These are phyloP conservation scores for Eretmochelys imbricata DNA, from an alignment of 2,113 vertebrate species.

Conservation along the genomic window DNA sequence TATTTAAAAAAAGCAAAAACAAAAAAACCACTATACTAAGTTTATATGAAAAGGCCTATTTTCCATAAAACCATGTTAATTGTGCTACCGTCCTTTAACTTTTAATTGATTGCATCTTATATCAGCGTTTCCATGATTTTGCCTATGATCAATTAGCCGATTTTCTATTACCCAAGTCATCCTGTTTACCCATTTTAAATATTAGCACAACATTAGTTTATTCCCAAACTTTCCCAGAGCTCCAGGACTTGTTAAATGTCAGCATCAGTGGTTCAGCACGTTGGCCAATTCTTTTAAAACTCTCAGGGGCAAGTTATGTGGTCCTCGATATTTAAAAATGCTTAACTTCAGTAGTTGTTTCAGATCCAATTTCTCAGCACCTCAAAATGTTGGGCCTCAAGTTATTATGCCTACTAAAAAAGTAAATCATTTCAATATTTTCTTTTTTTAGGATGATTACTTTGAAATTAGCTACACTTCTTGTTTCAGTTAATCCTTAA, in stretches of 20 bases:
- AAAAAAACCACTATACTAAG: too few relatives aligned
- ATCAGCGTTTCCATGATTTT: not conserved
- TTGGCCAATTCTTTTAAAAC: not conserved
- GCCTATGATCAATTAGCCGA: not conserved
- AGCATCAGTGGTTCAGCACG: not conserved
- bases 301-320: not conserved
- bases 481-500: not conserved
- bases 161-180: not conserved
- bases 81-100: too few relatives aligned
- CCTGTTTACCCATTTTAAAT: not conserved
- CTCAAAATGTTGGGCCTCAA: not conserved
- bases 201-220: not conserved
- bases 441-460: not conserved
- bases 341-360: not conserved
- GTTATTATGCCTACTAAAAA: not conserved
- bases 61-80: too few relatives aligned
- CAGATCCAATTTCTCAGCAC: not conserved
- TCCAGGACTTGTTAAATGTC: not conserved
- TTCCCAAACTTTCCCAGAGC: not conserved
- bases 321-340: constrained; percentile 9
- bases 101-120: not conserved
- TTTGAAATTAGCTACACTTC: not conserved
- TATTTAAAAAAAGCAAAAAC: too few relatives aligned
- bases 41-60: too few relatives aligned
- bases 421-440: not conserved